Conservation (phyloP, 1,140 invertebrate species). For the Alviniconcha marisindica region DNA sequence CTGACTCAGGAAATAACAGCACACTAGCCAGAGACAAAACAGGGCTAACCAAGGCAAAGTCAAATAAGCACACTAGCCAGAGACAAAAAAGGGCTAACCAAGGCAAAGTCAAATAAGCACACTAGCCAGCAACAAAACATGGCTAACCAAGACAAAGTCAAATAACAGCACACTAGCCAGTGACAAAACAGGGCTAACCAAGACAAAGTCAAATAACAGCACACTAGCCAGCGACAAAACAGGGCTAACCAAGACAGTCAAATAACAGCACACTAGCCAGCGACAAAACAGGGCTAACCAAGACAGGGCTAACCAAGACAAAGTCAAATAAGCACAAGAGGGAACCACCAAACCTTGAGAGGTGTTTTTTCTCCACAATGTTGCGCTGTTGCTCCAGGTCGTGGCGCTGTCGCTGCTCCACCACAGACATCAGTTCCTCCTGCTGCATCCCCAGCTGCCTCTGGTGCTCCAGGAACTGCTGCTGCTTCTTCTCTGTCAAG, state of each 20-base stretch:
- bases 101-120: too few relatives aligned
- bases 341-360: not conserved
- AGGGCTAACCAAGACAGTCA: too few relatives aligned
- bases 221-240: too few relatives aligned
- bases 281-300: not conserved
- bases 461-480: constrained; percentile 14
- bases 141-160: too few relatives aligned
- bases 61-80: too few relatives aligned
- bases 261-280: too few relatives aligned
- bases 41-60: too few relatives aligned
- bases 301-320: not conserved
- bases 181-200: not conserved
- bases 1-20: too few relatives aligned
- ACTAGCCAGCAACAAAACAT: too few relatives aligned
- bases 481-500: not conserved
- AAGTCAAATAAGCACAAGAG: not conserved
- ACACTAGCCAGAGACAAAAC: too few relatives aligned
- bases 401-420: not conserved
- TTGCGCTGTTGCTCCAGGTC: not conserved
- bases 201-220: not conserved
- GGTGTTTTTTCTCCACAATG: not conserved
- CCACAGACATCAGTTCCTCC: not conserved
- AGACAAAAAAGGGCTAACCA: too few relatives aligned
- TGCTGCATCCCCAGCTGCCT: not conserved
- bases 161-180: too few relatives aligned